Evolutionary conservation across 2,888 invertebrate genomes (phyloP).

Genomic region (Drosophila picticornis): DNA sequence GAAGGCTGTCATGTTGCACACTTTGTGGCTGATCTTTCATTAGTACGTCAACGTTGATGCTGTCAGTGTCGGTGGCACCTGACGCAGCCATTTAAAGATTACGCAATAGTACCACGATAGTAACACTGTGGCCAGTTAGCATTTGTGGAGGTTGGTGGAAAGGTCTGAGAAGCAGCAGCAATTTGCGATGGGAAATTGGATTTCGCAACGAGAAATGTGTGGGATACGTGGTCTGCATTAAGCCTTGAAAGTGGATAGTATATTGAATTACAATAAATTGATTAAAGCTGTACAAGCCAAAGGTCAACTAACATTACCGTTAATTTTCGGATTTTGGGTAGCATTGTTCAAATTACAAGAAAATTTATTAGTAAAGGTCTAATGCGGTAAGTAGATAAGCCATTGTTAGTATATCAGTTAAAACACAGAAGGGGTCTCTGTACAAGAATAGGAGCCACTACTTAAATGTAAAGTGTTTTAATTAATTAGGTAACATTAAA

Average conservation of each 20-base stretch:
- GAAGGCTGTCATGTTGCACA: slow-evolving; percentile 2
- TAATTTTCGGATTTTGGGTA: background rate
- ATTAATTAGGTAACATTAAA: background rate
- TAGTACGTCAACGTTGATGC: slow-evolving; percentile 14
- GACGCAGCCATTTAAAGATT: slow-evolving; percentile 19
- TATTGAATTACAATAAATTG: slow-evolving; percentile 33
- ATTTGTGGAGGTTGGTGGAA: background rate
- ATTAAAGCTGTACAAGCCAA: slow-evolving; percentile 18
- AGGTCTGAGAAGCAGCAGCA: slow-evolving; percentile 27
- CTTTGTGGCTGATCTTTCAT: slow-evolving; percentile 29
- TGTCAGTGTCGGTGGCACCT: slow-evolving; percentile 40
- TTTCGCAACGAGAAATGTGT: slow-evolving; percentile 31
- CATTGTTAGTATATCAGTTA: background rate
- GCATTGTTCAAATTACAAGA: background rate
- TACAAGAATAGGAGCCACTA: background rate
- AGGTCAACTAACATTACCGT: slow-evolving; percentile 24
- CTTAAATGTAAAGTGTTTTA: background rate
- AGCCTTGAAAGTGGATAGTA: background rate
- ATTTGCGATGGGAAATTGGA: slow-evolving; percentile 48
- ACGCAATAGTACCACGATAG: slow-evolving; percentile 43
- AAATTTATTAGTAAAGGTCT: background rate
- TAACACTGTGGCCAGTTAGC: slow-evolving; percentile 46
- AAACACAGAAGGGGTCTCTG: background rate
- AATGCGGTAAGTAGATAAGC: background rate
- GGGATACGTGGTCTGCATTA: slow-evolving; percentile 21